phyloP scores from a whole-genome alignment of 2,888 invertebrate genomes.

The Abrostola triplasia region DNA sequence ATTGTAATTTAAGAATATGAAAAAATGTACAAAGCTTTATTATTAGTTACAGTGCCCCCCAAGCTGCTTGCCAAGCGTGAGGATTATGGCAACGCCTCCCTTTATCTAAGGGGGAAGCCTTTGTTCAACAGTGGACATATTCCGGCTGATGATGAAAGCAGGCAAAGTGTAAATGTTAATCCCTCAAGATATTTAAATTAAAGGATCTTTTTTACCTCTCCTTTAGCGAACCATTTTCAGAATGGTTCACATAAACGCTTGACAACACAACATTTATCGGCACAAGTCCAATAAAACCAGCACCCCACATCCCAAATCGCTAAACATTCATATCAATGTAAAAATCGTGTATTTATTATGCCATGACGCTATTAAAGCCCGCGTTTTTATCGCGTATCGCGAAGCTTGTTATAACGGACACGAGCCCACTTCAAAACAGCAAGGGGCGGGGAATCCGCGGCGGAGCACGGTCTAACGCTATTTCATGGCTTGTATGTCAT shows the following conservation, averaged over 20 bases:
- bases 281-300: constrained; percentile 3
- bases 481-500: constrained; percentile 79
- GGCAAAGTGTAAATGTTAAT: too few species aligned
- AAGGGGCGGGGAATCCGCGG: constrained; percentile 57
- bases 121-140: too few species aligned
- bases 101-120: too few species aligned
- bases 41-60: too few species aligned
- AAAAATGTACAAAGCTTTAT: too few species aligned
- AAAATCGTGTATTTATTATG: constrained; percentile 9
- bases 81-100: too few species aligned
- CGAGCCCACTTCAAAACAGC: constrained; percentile 45
- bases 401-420: constrained; percentile 54
- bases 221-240: not conserved
- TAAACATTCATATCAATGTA: constrained; percentile 6
- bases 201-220: too few species aligned
- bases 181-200: too few species aligned
- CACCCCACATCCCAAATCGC: constrained; percentile 2
- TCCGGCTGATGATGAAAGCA: too few species aligned
- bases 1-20: too few species aligned
- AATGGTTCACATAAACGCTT: constrained; percentile 1
- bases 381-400: constrained; percentile 33
- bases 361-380: constrained; percentile 22
- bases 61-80: too few species aligned
- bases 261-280: constrained; percentile 1
- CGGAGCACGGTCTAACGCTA: constrained; percentile 71